Percentiles rank a stretch among this genome's conserved stretches.
Evolutionary conservation across 2,888 invertebrate genomes (phyloP).

Genomic region (Platerodrilus igneus): DNA sequence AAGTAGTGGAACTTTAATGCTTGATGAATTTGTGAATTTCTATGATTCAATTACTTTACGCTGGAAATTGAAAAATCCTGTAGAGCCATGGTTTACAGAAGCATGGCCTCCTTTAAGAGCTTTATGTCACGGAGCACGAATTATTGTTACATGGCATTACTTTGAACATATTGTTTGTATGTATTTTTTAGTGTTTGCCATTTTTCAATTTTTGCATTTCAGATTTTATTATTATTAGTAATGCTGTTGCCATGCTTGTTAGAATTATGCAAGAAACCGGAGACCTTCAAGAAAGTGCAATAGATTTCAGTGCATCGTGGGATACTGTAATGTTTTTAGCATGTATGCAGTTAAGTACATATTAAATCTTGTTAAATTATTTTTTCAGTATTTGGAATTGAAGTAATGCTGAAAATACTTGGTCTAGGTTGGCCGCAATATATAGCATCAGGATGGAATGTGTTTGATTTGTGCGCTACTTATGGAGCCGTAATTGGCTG

Average conservation of each 20-base stretch:
- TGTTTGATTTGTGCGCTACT: constrained; percentile 70
- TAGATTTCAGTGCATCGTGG: constrained; percentile 68
- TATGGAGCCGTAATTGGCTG: constrained; percentile 64
- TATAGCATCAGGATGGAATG: constrained; percentile 80
- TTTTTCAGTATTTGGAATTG: constrained; percentile 69
- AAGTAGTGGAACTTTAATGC: constrained; percentile 60
- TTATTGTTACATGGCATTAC: constrained; percentile 64
- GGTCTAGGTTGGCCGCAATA: constrained; percentile 69
- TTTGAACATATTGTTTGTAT: constrained; percentile 70
- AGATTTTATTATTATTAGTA: constrained; percentile 70
- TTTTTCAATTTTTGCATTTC: constrained; percentile 31
- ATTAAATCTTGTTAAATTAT: constrained; percentile 13
- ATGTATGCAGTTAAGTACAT: constrained; percentile 49
- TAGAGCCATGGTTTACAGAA: constrained; percentile 70
- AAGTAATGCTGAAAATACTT: constrained; percentile 68
- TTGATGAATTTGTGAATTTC: constrained; percentile 68
- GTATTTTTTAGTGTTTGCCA: constrained; percentile 37
- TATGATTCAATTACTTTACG: constrained; percentile 68
- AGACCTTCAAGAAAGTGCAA: constrained; percentile 57
- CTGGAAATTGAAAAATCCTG: constrained; percentile 68
- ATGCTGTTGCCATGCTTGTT: constrained; percentile 69
- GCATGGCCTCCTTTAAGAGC: constrained; percentile 59
- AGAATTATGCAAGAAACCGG: constrained; percentile 63
- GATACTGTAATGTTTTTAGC: constrained; percentile 68
- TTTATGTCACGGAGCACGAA: constrained; percentile 57